Conservation (phyloP, 2,797 vertebrate species). For the Sebastes cheni region DNA sequence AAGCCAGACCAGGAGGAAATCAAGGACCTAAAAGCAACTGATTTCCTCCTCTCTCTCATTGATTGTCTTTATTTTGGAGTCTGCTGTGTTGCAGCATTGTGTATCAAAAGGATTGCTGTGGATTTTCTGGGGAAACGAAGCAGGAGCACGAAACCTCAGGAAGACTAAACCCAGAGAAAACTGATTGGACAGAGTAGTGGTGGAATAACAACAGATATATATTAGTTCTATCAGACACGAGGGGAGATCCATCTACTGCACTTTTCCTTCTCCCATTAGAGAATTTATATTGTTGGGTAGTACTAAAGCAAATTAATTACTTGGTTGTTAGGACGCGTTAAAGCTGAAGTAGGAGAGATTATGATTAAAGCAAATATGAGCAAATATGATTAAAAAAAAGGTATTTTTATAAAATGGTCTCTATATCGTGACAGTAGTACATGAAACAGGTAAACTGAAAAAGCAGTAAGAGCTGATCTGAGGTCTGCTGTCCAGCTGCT, state of each 20-base stretch:
- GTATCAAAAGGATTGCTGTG: conserved; percentile 60
- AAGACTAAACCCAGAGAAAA: conserved; percentile 44
- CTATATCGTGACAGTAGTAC: too few species aligned
- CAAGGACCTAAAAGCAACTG: conserved; percentile 67
- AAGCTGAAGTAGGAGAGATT: too few species aligned
- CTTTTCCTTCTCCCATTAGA: background rate
- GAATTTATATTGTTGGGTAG: too few species aligned
- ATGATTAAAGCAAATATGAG: too few species aligned
- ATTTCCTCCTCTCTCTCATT: conserved; percentile 60
- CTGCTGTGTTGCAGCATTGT: conserved; percentile 43
- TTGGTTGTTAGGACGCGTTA: too few species aligned
- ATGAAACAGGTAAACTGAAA: too few species aligned
- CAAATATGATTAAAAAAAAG: too few species aligned
- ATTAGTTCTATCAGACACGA: conserved; percentile 11
- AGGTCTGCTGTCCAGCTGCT: too few species aligned
- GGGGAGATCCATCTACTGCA: conserved; percentile 7
- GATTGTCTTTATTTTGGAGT: conserved; percentile 56
- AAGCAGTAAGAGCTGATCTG: too few species aligned
- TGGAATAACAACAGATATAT: conserved; percentile 36
- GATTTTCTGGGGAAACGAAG: conserved; percentile 46
- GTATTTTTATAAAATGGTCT: rapidly evolving
- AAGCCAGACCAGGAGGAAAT: conserved; percentile 57
- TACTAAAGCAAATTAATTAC: too few species aligned
- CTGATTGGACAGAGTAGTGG: conserved; percentile 33
- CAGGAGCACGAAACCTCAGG: background rate